Evolutionary conservation across 1,140 invertebrate species (phyloP).

Genomic region (Melipona quadrifasciata): DNA sequence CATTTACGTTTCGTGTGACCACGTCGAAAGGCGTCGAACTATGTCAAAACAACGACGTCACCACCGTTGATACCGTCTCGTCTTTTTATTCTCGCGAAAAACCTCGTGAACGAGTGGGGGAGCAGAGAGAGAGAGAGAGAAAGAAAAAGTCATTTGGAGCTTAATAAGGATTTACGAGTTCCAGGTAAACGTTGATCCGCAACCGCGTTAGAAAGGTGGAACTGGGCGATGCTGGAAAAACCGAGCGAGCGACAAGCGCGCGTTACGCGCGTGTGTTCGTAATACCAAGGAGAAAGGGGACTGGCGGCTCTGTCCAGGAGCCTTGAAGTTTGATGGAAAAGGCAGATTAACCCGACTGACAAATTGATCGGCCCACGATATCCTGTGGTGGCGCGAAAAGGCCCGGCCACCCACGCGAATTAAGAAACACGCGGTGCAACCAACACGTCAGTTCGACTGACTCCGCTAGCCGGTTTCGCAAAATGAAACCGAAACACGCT

Average conservation of each 20-base stretch:
- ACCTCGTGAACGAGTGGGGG: no score
- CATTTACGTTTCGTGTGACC: background rate
- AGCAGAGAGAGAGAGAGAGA: no score
- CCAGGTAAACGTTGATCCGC: background rate
- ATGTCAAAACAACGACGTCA: no score
- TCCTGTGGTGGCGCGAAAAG: constrained; percentile 33
- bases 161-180: background rate
- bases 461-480: background rate
- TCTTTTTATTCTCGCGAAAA: no score
- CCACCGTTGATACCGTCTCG: no score
- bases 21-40: no score
- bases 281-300: constrained; percentile 54
- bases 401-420: constrained; percentile 31
- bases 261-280: constrained; percentile 17
- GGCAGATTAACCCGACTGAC: constrained; percentile 50
- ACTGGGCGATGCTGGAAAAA: constrained; percentile 39
- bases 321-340: constrained; percentile 61
- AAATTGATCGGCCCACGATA: constrained; percentile 50
- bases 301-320: constrained; percentile 4
- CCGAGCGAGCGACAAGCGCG: background rate
- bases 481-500: background rate
- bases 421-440: constrained; percentile 1
- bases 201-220: constrained; percentile 18
- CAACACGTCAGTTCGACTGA: no score
- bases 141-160: background rate